These are phyloP conservation scores for Prolemur simus DNA, from an alignment of 2,113 vertebrate genomes.

Conservation along the genomic window DNA sequence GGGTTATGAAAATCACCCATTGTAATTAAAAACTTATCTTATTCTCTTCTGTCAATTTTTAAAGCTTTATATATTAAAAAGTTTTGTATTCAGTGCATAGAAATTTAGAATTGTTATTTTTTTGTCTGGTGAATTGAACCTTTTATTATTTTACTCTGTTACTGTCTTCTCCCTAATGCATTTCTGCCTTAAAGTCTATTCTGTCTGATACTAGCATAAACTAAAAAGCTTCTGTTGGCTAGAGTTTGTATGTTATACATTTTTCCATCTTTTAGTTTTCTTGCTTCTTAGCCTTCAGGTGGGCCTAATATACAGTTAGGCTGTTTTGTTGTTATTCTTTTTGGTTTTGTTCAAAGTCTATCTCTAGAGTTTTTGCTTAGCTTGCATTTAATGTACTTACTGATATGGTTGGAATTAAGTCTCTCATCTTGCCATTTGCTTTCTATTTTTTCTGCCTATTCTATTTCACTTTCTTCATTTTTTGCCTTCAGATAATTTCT, in stretches of 20 bases:
- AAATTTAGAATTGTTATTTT: conserved; percentile 15
- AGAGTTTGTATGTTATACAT: neutral
- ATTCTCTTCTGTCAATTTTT: neutral
- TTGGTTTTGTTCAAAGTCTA: neutral
- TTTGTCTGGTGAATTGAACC: neutral
- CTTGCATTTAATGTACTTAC: neutral
- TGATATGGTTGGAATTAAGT: neutral
- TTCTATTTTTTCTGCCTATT: neutral
- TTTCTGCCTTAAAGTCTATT: neutral
- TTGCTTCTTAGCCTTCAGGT: neutral
- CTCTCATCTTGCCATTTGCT: neutral
- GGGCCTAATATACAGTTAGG: neutral
- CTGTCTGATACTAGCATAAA: neutral
- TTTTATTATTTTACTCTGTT: neutral
- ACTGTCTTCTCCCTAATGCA: neutral
- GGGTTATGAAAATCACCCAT: neutral
- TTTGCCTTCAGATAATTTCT: neutral
- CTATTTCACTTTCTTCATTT: neutral
- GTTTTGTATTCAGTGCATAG: neutral
- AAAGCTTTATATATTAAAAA: neutral
- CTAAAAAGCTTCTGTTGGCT: neutral
- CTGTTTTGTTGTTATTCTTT: neutral
- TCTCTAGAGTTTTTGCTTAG: neutral
- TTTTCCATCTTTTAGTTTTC: neutral
- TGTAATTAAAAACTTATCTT: neutral